Base-by-base conservation (phyloP, 1,140 invertebrate species). In the Drosophila asahinai region DNA sequence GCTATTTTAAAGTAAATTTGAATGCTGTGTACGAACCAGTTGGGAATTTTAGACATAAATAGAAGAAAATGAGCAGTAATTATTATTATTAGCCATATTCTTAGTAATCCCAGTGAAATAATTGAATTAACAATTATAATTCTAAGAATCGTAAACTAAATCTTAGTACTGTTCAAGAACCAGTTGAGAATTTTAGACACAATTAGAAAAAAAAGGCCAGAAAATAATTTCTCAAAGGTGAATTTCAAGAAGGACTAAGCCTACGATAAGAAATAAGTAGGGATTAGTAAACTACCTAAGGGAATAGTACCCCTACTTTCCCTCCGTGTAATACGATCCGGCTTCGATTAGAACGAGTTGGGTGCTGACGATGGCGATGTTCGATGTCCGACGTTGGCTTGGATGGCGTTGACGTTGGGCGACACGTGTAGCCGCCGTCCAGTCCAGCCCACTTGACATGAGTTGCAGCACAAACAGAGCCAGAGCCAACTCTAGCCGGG, bases 341-440 rank as follows among this genome's bases (percentile, higher is more conserved):
- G 49, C 42, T 62, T 9, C 67, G 74, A 62, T 78, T 70, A 77
- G 74, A 78, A 78, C 75, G 51, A 61, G 75, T 77, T 77, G 75
- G 57, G 72, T 63, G 67, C 67, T 51, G 38, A 11, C 17, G n/a
- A 36, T 65, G 38, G 52, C 17, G 19, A 63, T 63, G 66, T 55
- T 55, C 54, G 54, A 40, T 55, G 54, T 55, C 54, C 54, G 33
- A 11, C 54, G 54, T 40, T 55, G 54, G 33, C 33, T 25, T 36
- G 33, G 55, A 74, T 73, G 72, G 70, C 65, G 70, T 62, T 75
- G 72, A 55, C 72, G 72, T 68, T 77, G 74, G 74, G 74, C 64
- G 74, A 78, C 75, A 78, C 75, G 75, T 77, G 74, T 78, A 70
- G 58, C 57, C 63, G 49, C 49, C 75, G 64, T 66, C 72, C 61